Conservation (phyloP, 2,113 vertebrate genomes). For the Sylvilagus bachmani region DNA sequence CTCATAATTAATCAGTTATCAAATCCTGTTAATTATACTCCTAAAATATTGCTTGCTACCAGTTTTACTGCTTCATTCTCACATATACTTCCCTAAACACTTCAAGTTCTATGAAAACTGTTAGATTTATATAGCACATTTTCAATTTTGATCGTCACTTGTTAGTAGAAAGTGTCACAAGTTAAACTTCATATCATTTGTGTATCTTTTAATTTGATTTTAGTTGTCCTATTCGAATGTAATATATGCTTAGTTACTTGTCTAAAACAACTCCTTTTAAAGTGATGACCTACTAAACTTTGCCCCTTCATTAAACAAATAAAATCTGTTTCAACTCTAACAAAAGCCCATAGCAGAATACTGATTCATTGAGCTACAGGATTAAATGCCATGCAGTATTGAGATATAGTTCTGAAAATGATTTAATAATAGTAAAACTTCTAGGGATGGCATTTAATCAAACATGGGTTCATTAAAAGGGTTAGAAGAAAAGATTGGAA, state of each 20-base stretch:
- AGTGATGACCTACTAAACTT: background rate
- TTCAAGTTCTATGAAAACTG: background rate
- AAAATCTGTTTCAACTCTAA: constrained; percentile 32
- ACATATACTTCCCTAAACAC: background rate
- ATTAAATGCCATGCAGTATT: background rate
- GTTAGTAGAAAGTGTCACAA: constrained; percentile 4
- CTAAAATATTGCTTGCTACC: background rate
- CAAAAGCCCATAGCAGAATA: background rate
- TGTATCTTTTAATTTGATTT: background rate
- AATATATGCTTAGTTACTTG: constrained; percentile 30
- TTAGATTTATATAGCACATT: background rate
- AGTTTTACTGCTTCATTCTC: background rate
- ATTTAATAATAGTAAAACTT: background rate
- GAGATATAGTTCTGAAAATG: background rate
- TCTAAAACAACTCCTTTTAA: constrained; percentile 30
- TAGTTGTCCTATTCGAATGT: constrained; percentile 36
- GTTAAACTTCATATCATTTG: background rate
- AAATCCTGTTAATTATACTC: background rate
- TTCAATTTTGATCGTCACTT: background rate
- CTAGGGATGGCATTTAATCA: constrained; percentile 22
- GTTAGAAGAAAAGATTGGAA: background rate
- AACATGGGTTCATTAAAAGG: background rate
- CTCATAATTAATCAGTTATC: background rate
- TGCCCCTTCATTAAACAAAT: background rate
- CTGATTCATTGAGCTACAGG: constrained; percentile 9